A percentile compares a stretch with the other conserved stretches of the same genome.
Evolutionary conservation across 1,140 invertebrate genomes (phyloP).

Genomic region (Drosophila miranda): DNA sequence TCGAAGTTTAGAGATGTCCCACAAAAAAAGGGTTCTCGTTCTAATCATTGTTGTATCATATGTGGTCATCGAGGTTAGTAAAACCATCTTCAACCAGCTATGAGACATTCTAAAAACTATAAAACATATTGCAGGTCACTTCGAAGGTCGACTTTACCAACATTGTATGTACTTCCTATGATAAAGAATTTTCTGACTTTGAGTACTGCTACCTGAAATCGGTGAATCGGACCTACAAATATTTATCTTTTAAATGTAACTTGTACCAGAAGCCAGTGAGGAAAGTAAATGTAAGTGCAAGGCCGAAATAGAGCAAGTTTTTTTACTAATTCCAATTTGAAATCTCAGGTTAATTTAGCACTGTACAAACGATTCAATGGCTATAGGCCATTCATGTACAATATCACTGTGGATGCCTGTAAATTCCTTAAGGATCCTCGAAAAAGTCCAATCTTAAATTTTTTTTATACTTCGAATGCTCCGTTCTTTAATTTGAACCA

Average conservation of each 20-base stretch:
- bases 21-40: too few relatives aligned
- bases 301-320: not conserved
- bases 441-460: not conserved
- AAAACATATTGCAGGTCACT: too few relatives aligned
- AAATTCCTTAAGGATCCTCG: not conserved
- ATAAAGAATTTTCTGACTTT: not conserved
- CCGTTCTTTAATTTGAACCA: not conserved
- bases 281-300: not conserved
- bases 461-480: not conserved
- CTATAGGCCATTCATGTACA: constrained; percentile 6
- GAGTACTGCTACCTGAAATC: constrained; percentile 6
- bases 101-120: too few relatives aligned
- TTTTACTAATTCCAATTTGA: too few relatives aligned
- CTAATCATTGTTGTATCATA: too few relatives aligned
- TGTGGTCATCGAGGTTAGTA: too few relatives aligned
- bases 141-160: constrained; percentile 2
- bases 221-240: constrained; percentile 6
- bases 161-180: not conserved
- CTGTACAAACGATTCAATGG: not conserved
- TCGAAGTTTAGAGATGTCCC: too few relatives aligned
- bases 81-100: too few relatives aligned
- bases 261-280: not conserved
- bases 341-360: not conserved
- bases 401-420: constrained; percentile 1
- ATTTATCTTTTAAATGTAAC: not conserved